Evolutionary conservation across 2,888 invertebrate species (phyloP).

Genomic region (Drosophila aldrichi): DNA sequence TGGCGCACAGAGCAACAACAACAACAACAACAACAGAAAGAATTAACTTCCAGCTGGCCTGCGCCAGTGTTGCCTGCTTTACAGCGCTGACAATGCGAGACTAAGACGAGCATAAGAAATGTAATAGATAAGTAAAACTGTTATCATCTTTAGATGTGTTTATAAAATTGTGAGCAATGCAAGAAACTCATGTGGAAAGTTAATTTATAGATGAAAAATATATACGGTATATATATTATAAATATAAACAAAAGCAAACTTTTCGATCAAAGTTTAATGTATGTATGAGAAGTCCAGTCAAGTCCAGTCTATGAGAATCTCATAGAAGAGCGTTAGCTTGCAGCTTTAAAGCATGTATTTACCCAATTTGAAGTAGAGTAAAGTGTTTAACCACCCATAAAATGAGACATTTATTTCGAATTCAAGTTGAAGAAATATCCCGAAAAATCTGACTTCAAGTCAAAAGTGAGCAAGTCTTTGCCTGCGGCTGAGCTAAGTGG

Average conservation of each 20-base stretch:
- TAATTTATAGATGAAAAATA: not conserved
- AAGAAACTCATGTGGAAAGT: not conserved
- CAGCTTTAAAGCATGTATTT: not conserved
- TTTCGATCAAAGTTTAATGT: not conserved
- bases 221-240: not conserved
- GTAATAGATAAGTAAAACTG: not conserved
- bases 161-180: not conserved
- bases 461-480: not conserved
- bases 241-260: not conserved
- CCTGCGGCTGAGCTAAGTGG: slow-evolving; percentile 9
- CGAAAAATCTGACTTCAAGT: not conserved
- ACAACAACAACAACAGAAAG: slow-evolving; percentile 1
- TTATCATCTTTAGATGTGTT: not conserved
- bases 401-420: not conserved
- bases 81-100: not conserved
- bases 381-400: not conserved
- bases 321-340: not conserved
- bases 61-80: slow-evolving; percentile 37
- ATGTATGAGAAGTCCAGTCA: no score
- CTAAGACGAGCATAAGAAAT: not conserved
- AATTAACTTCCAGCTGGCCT: slow-evolving; percentile 12
- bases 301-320: no score
- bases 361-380: no score
- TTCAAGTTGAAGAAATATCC: not conserved
- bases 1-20: slow-evolving; percentile 9